phyloP scores from a whole-genome alignment of 2,888 invertebrate genomes.

The Malthinus seriepunctatus region DNA sequence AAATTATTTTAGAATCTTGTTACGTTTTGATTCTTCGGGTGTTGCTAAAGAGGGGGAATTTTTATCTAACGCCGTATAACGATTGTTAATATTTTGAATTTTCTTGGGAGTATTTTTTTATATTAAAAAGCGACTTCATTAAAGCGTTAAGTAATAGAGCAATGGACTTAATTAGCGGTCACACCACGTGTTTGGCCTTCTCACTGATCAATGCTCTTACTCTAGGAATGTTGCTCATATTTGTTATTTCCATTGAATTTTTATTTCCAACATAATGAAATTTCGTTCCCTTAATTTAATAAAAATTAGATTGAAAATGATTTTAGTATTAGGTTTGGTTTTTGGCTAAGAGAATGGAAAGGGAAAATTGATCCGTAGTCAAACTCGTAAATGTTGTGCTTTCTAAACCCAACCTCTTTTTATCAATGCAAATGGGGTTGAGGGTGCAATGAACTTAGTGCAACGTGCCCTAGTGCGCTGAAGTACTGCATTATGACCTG shows the following conservation, averaged over 20 bases:
- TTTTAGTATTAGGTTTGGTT: no score
- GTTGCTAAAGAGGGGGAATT: background rate
- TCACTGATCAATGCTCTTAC: conserved; percentile 29
- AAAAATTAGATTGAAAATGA: no score
- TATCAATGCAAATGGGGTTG: conserved; percentile 20
- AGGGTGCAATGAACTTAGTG: conserved; percentile 29
- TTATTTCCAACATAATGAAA: background rate
- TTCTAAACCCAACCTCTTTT: conserved; percentile 6
- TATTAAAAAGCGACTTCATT: conserved; percentile 16
- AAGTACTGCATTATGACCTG: conserved; percentile 25
- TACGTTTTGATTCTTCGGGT: background rate
- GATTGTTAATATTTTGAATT: no score
- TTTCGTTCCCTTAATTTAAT: no score
- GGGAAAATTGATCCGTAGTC: background rate
- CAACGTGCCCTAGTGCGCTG: conserved; percentile 27
- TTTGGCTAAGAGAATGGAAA: no score
- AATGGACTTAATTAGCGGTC: conserved; percentile 33
- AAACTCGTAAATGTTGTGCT: background rate
- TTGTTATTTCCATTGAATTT: conserved; percentile 20
- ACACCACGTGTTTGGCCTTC: conserved; percentile 33
- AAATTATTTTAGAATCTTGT: background rate
- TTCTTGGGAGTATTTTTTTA: background rate
- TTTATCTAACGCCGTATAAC: no score
- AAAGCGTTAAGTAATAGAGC: conserved; percentile 29
- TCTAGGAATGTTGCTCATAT: conserved; percentile 28